Base-by-base conservation (phyloP, 2,888 invertebrate species). In the Apoderus coryli region DNA sequence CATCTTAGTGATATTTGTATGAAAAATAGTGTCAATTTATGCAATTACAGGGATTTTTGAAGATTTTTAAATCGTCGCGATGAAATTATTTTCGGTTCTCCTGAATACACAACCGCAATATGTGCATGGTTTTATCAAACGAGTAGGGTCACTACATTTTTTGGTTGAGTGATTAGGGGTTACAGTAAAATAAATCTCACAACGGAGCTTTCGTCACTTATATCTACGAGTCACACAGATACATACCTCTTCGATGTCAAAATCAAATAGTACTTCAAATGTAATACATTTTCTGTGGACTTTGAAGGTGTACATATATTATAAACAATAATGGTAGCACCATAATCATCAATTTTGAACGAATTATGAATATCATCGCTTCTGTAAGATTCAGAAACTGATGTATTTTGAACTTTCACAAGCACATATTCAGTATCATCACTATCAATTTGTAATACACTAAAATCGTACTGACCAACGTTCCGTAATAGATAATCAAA, bases 401-500 rank as follows among this genome's bases (percentile, higher is more conserved):
- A 69, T 28, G 64, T 64, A 31, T 69, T 56, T 46, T 69, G 69
- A 6, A 76, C 69, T 39, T 78, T 53, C 9, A 75, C 72, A 52
- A 66, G 73, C 46, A 77, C 76, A 40, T 42, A 32, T 14, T 52
- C 50, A 3, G 52, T 47, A 29, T 57, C 56, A 14, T 52, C 49
- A 23, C 44, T 52, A 4, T 57, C 60, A 73, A 78, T 76, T 28
- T 65, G 60, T 16, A 78, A 60, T 1, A 74, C 71, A 35, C 67
- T 68, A 69, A 80, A 74, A 19, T 65, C 63, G 49, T 76, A 77
- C 12, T 65, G 63, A 39, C 68, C 67, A 35, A 76, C 72, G 48
- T 78, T 72, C 13, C 65, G 65, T 27, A 78, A 55, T 38, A 81
- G 63, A 50, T 78, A 78, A 33, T 74, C 70, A 56, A 70, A 81